phyloP scores from a whole-genome alignment of 2,797 vertebrate genomes.

The Vultur gryphus region DNA sequence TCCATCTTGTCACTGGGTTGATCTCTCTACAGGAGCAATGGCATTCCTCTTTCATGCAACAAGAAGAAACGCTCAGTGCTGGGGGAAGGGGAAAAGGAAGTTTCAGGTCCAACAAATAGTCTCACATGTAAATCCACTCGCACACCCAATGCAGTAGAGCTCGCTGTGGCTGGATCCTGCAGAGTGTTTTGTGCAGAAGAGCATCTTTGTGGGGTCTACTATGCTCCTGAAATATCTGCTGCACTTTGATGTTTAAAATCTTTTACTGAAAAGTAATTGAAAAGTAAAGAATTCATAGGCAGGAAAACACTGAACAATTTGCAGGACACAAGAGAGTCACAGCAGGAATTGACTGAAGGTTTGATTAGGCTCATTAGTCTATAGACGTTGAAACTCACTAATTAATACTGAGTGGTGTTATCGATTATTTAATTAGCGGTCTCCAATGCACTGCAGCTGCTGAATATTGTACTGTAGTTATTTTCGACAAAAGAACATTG shows the following conservation, averaged over 20 bases:
- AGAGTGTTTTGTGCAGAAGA: not conserved
- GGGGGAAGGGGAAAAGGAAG: not conserved
- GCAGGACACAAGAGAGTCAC: not conserved
- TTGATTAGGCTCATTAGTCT: not conserved
- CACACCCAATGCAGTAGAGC: not conserved
- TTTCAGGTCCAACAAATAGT: not conserved
- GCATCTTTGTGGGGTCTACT: not conserved
- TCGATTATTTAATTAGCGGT: not conserved
- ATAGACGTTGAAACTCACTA: not conserved
- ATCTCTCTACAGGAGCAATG: not conserved
- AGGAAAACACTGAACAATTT: not conserved
- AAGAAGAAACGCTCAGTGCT: not conserved
- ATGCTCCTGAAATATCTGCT: not conserved
- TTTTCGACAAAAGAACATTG: not conserved
- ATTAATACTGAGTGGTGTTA: conserved; percentile 1
- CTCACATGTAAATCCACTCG: not conserved
- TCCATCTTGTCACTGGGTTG: not conserved
- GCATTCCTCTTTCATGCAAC: not conserved
- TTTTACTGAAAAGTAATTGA: not conserved
- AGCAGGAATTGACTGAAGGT: not conserved
- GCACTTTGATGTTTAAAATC: not conserved
- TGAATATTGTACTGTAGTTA: not conserved
- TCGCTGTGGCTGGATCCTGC: not conserved
- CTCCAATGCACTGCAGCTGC: not conserved
- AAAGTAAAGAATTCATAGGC: not conserved